Evolutionary conservation across 2,888 invertebrate species (phyloP).

Genomic region (Mythimna albipuncta): DNA sequence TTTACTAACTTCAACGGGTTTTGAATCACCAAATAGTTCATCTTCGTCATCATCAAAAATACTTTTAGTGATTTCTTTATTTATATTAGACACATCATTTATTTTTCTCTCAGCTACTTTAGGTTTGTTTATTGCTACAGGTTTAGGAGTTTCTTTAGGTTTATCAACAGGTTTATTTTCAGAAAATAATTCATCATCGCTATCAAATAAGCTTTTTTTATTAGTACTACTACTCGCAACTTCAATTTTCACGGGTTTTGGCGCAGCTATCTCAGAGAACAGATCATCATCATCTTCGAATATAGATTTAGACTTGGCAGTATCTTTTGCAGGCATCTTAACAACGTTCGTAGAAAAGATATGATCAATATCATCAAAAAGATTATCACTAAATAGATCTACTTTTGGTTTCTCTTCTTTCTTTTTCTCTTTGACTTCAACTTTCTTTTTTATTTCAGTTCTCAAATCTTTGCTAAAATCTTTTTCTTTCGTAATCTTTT

Average conservation of each 20-base stretch:
- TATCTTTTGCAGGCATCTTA: constrained; percentile 65
- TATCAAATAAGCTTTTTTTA: constrained; percentile 72
- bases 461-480: constrained; percentile 45
- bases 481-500: constrained; percentile 53
- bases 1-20: constrained; percentile 34
- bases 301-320: constrained; percentile 69
- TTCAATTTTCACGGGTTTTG: constrained; percentile 56
- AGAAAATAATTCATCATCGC: constrained; percentile 74
- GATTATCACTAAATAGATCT: constrained; percentile 82
- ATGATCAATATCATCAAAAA: constrained; percentile 88
- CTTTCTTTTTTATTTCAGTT: constrained; percentile 53
- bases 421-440: constrained; percentile 56
- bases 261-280: constrained; percentile 76
- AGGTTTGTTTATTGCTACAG: constrained; percentile 17
- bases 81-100: constrained; percentile 41
- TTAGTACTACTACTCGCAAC: constrained; percentile 48
- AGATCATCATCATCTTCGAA: constrained; percentile 83
- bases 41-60: constrained; percentile 79
- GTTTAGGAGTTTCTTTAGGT: constrained; percentile 14
- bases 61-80: constrained; percentile 56
- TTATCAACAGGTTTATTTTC: constrained; percentile 46
- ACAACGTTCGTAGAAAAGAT: constrained; percentile 80
- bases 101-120: constrained; percentile 33
- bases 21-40: constrained; percentile 71
- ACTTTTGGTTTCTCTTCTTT: constrained; percentile 69